phyloP scores from a whole-genome alignment of 2,797 vertebrate genomes.

The Lacerta bilineata region DNA sequence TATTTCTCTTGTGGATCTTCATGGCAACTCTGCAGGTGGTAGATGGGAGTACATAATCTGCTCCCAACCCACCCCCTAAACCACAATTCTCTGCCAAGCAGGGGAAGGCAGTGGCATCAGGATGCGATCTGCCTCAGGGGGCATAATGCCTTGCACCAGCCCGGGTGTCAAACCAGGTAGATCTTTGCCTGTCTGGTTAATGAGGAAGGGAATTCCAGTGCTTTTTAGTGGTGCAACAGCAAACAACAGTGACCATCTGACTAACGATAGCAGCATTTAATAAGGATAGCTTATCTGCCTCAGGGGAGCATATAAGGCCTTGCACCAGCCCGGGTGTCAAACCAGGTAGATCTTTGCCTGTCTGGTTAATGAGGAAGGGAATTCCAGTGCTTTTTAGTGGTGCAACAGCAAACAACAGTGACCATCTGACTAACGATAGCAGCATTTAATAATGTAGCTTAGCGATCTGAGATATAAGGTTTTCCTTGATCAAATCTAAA shows the following conservation, averaged over 20 bases:
- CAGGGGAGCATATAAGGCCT: too few species aligned
- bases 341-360: neutral
- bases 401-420: neutral
- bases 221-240: rapidly evolving
- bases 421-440: neutral
- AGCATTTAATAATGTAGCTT: neutral
- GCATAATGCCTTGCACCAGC: too few species aligned
- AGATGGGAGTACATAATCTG: too few species aligned
- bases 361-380: constrained; percentile 7
- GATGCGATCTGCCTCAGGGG: too few species aligned
- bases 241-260: neutral
- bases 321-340: too few species aligned
- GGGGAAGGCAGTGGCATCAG: too few species aligned
- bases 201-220: constrained; percentile 13
- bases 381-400: rapidly evolving
- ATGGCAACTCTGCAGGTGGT: neutral
- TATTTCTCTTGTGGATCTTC: neutral
- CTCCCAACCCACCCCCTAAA: too few species aligned
- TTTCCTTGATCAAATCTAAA: constrained; percentile 30
- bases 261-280: neutral
- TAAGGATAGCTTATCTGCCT: too few species aligned
- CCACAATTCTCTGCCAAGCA: too few species aligned
- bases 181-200: neutral
- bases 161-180: neutral
- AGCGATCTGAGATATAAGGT: neutral